Conservation (phyloP, 2,113 vertebrate species). For the Chiloscyllium plagiosum region DNA sequence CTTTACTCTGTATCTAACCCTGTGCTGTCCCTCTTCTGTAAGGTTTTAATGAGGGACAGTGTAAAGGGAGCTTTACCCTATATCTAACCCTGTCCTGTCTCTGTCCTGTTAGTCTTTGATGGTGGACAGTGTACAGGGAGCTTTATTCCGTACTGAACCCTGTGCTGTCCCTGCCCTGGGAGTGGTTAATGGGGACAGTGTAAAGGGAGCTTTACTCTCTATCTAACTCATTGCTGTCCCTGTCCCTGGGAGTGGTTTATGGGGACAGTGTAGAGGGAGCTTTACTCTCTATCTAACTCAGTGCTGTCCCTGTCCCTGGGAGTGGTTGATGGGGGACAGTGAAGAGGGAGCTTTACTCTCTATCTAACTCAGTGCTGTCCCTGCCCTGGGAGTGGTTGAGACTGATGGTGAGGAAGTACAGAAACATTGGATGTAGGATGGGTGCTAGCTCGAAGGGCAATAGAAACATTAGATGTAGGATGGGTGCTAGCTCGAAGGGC, state of each 20-base stretch:
- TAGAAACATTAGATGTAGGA: too few relatives aligned
- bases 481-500: background rate
- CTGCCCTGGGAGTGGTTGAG: background rate
- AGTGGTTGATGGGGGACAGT: too few relatives aligned
- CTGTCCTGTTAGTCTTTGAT: background rate
- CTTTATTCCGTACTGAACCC: background rate
- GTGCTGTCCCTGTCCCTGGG: background rate
- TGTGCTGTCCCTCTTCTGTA: background rate
- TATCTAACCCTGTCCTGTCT: background rate
- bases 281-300: background rate
- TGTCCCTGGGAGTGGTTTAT: too few relatives aligned
- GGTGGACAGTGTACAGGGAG: background rate
- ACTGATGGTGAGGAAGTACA: background rate
- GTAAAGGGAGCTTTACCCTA: too few relatives aligned
- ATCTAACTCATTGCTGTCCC: background rate
- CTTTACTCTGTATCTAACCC: conserved; percentile 7
- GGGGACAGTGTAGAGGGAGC: background rate
- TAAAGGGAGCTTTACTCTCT: background rate
- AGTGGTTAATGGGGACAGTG: too few relatives aligned
- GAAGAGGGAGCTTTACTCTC: background rate
- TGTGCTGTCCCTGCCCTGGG: background rate
- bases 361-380: background rate
- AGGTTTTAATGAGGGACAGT: background rate
- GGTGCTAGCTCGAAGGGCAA: background rate
- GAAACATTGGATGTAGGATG: background rate